Conservation (phyloP, 2,113 vertebrate species). For the Carassius auratus region DNA sequence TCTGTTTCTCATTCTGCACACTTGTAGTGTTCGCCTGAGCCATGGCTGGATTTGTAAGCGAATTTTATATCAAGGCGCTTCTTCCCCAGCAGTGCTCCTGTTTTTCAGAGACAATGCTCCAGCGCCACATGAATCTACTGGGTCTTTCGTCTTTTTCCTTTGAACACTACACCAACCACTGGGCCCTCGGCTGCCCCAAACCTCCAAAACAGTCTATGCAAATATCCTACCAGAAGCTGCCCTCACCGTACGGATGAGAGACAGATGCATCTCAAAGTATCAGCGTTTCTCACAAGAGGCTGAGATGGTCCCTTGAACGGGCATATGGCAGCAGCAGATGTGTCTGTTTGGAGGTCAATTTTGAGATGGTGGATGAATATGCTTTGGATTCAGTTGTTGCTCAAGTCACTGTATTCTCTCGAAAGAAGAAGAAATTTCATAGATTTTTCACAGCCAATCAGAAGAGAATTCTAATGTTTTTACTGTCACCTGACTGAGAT, state of each 20-base stretch:
- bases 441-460: background rate
- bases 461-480: background rate
- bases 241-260: conserved; percentile 63
- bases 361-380: background rate
- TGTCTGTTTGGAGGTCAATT: conserved; percentile 24
- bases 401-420: background rate
- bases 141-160: conserved; percentile 72
- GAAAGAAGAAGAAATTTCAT: background rate
- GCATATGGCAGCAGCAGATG: conserved; percentile 26
- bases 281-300: conserved; percentile 37
- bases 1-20: conserved; percentile 66
- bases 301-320: conserved; percentile 11
- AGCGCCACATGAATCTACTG: conserved; percentile 70
- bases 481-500: background rate
- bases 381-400: background rate
- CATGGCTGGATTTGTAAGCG: conserved; percentile 70
- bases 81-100: conserved; percentile 66
- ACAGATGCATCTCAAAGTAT: conserved; percentile 59
- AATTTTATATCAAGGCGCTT: conserved; percentile 80
- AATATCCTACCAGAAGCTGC: conserved; percentile 72
- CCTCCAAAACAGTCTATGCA: conserved; percentile 67
- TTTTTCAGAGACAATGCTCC: conserved; percentile 70
- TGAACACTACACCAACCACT: conserved; percentile 73
- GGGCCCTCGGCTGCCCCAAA: conserved; percentile 63
- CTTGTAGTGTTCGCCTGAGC: conserved; percentile 67